Evolutionary conservation across 2,888 invertebrate species (phyloP), one percentile per base, ranked within the genome.

Genomic region (Actias luna): DNA sequence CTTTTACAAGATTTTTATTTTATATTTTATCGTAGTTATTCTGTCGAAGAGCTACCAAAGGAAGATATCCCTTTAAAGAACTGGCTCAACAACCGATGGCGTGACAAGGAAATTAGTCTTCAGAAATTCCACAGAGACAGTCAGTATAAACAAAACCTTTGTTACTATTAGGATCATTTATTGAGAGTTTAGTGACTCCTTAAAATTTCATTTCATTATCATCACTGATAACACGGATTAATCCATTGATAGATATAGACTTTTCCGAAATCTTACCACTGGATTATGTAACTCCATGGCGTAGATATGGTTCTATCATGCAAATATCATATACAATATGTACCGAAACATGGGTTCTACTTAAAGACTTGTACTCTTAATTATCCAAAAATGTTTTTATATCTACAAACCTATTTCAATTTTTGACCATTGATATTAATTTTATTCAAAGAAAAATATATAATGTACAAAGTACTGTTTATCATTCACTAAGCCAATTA

Each of bases 11-110:
- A 22, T 8, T 25, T 16, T 31, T 33, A 12, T 14, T 18, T 46
- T 29, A 35, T 46, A 22, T 59, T 36, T 58, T 64, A 27, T 82
- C 84, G 0, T 77, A 95, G 95, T 71, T 95, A 96, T 82, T 81
- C 94, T 0, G 90, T 93, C 22, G 81, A 91, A 18, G 88, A 93
- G 62, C 82, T 96, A 33, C 96, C 96, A 0, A 80, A 77, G 16
- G 92, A 93, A 31, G 94, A 95, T 65, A 82, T 84, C 0, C 93
- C 84, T 35, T 85, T 96, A 12, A 94, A 94, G 69, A 80, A 77
- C 27, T 96, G 96, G 94, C 84, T 96, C 46, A 94, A 94, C 69
- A 89, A 94, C 39, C 89, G 94, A 31, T 96, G 96, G 96, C 80
- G 79, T 14, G 92, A 94, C 60, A 96, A 96, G 77, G 96, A 96